Evolutionary conservation across 1,140 invertebrate species (phyloP), one percentile per base, ranked within the genome.

Genomic region (Pseudomyrmex cubaensis): DNA sequence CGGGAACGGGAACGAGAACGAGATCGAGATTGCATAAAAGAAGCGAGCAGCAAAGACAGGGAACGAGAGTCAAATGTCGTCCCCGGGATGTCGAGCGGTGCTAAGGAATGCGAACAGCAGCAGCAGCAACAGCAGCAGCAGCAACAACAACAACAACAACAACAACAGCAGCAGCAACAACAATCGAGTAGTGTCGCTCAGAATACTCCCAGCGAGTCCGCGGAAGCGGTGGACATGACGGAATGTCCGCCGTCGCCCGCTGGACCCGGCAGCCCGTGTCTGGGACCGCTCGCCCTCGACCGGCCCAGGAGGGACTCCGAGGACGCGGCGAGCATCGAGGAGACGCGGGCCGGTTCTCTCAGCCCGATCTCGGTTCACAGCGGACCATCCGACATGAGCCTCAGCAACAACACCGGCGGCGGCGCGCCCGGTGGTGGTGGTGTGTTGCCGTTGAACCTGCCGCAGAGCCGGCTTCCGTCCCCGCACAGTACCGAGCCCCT

Each of bases 401-500:
- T 95, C 25, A 94, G 94, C 86, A 95, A 95, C 89, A 95, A 95
- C 85, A 93, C 91, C 57, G 91, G 90, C 13, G 82, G 84, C 61
- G 63, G 77, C 54, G 86, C 70, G 25, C 80, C 76, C 20, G 84
- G 92, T 69, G 89, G 35, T 35, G 35, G 35, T 35, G 35, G 92
- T 73, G 90, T 93, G 74, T 86, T 92, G 35, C 90, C 90, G 50
- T 85, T 90, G 83, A 91, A 92, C 77, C 87, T 94, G 80, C 89
- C 92, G 50, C 93, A 93, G 87, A 95, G 90, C 87, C 93, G 95
- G 83, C 92, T 95, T 90, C 94, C 96, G 78, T 96, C 96, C 88
- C 96, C 96, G 67, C 95, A 96, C 89, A 96, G 95, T 93, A 94
- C 93, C 76, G 96, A 97, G 90, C 96, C 97, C 20, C 94, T 97